phyloP scores from a whole-genome alignment of 2,888 invertebrate species.

The Zelleria hepariella region DNA sequence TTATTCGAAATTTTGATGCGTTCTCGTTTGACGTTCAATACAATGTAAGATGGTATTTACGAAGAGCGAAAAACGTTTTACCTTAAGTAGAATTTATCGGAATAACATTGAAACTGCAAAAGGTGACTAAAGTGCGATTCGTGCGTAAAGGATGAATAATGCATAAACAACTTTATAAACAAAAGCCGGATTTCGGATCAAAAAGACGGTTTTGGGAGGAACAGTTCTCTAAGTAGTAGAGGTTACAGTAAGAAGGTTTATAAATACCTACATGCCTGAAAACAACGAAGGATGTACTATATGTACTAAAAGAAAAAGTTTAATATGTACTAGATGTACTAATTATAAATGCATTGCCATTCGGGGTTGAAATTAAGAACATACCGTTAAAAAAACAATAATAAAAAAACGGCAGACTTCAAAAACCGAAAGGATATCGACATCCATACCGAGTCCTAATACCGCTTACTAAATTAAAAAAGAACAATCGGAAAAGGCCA shows the following conservation, averaged over 20 bases:
- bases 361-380: background rate
- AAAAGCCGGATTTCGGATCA: constrained; percentile 40
- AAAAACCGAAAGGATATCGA: constrained; percentile 19
- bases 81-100: constrained; percentile 9
- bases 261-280: too few species aligned
- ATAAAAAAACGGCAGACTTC: constrained; percentile 5
- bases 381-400: constrained; percentile 11
- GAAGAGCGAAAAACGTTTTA: constrained; percentile 1
- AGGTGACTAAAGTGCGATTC: constrained; percentile 38
- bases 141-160: constrained; percentile 45
- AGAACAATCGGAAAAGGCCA: constrained; percentile 63
- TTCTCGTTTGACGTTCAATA: background rate
- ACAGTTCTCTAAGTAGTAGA: too few species aligned
- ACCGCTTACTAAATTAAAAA: constrained; percentile 24
- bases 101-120: constrained; percentile 13
- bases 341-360: too few species aligned
- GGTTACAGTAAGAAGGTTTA: too few species aligned
- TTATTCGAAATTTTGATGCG: background rate
- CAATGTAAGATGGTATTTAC: background rate
- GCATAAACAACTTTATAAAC: constrained; percentile 61
- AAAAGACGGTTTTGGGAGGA: constrained; percentile 48
- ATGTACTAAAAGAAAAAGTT: too few species aligned
- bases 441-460: constrained; percentile 21
- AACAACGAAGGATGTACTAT: too few species aligned
- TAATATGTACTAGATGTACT: too few species aligned